Evolutionary conservation across 2,797 vertebrate genomes (phyloP).

Genomic region (Tinamus major): DNA sequence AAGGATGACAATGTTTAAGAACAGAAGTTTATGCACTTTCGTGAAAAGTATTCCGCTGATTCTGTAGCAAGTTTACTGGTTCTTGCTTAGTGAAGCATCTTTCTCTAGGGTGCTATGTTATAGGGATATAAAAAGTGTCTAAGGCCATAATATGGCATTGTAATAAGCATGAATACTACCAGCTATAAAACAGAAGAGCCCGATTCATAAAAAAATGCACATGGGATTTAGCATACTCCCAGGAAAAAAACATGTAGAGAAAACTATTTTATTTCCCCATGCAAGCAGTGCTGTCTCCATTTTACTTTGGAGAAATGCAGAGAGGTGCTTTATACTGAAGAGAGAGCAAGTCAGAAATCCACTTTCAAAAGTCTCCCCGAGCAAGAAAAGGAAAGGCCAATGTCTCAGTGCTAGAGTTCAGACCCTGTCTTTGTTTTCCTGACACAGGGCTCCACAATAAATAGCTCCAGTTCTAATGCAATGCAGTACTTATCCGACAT

Average conservation of each 20-base stretch:
- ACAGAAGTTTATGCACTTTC: slow-evolving; percentile 73
- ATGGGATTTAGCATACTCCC: slow-evolving; percentile 65
- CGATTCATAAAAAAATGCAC: slow-evolving; percentile 76
- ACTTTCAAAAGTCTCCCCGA: neutral
- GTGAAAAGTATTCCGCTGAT: slow-evolving; percentile 49
- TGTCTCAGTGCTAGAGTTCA: slow-evolving; percentile 16
- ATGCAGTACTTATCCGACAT: no score
- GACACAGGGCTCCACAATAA: neutral
- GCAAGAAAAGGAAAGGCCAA: neutral
- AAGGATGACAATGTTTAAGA: slow-evolving; percentile 77
- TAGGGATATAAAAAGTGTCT: slow-evolving; percentile 63
- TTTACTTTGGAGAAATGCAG: slow-evolving; percentile 51
- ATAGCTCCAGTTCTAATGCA: neutral
- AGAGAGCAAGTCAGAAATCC: slow-evolving; percentile 13
- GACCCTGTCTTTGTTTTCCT: neutral
- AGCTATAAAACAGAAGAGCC: slow-evolving; percentile 72
- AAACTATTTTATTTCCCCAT: slow-evolving; percentile 63
- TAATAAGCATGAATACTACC: slow-evolving; percentile 67
- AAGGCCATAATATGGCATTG: slow-evolving; percentile 69
- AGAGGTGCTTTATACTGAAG: slow-evolving; percentile 33
- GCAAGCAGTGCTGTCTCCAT: slow-evolving; percentile 44
- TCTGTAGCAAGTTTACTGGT: slow-evolving; percentile 62
- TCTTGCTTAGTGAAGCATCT: slow-evolving; percentile 67
- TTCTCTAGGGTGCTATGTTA: slow-evolving; percentile 72
- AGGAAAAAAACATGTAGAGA: slow-evolving; percentile 39